phyloP scores from a whole-genome alignment of 37 sponge, comb jelly and placozoan genomes.

The Hormiphora californensis region DNA sequence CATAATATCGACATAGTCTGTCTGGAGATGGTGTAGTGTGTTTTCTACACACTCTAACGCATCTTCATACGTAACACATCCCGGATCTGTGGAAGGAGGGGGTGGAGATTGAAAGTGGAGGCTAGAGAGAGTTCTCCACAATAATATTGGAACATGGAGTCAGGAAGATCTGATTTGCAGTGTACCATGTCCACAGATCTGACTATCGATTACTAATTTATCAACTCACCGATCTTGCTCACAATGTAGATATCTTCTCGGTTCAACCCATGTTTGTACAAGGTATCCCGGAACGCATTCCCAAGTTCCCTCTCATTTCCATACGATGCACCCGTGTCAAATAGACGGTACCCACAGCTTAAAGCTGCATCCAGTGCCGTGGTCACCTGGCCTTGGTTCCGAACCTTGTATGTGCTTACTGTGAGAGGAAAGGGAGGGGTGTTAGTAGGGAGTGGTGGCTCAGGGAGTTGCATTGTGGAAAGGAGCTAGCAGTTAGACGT shows the following conservation, averaged over 20 bases:
- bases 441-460: constrained; percentile 63
- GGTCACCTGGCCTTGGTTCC: not conserved
- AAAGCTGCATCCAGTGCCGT: not conserved
- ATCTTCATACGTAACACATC: not conserved
- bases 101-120: no score
- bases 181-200: no score
- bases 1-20: constrained; percentile 16
- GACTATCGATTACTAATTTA: no score
- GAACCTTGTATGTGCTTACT: not conserved
- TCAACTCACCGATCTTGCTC: constrained; percentile 12
- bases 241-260: constrained; percentile 18
- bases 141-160: no score
- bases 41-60: not conserved
- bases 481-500: no score
- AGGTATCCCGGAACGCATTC: not conserved
- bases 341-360: not conserved
- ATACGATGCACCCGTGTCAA: constrained; percentile 7
- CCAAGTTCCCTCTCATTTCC: not conserved
- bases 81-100: not conserved
- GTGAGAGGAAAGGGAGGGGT: no score
- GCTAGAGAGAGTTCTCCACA: no score
- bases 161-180: no score
- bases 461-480: not conserved
- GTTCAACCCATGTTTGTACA: not conserved
- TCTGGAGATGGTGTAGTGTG: not conserved